Percentiles rank a stretch among this genome's conserved stretches.
Evolutionary conservation across 2,113 vertebrate species (phyloP).

Genomic region (Ceuthmochares aereus): DNA sequence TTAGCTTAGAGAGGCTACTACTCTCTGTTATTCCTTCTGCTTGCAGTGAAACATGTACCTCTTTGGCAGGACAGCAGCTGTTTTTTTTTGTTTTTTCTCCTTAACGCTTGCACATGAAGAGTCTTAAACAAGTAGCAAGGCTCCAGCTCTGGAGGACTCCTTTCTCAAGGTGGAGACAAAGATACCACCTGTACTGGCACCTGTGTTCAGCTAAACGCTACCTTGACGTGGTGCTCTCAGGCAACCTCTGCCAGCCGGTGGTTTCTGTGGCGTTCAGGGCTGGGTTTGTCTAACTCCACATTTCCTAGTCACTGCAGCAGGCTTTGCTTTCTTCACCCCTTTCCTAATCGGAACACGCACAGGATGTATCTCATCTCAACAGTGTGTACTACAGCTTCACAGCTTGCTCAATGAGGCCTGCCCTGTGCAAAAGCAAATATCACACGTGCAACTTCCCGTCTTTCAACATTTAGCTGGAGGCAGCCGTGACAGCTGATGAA

Average conservation of each 20-base stretch:
- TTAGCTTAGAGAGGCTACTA: background rate
- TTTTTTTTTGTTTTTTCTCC: too few species aligned
- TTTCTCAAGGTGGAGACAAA: background rate
- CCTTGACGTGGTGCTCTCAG: background rate
- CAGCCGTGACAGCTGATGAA: background rate
- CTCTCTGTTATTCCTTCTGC: background rate
- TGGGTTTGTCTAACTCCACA: background rate
- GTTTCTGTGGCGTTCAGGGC: background rate
- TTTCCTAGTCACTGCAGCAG: background rate
- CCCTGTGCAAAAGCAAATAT: slow-evolving; percentile 22
- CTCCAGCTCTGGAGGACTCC: background rate
- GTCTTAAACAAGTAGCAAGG: accelerated
- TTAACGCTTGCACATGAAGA: accelerated
- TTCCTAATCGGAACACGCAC: background rate
- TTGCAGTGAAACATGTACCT: accelerated
- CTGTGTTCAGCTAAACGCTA: accelerated
- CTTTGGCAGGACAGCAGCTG: background rate
- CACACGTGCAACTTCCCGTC: accelerated
- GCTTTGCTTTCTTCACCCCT: background rate
- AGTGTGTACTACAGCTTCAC: background rate
- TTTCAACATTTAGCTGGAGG: slow-evolving; percentile 17
- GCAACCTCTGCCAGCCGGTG: background rate
- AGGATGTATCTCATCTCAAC: background rate
- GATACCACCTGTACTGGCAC: accelerated
- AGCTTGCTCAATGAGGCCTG: slow-evolving; percentile 25